phyloP scores from a whole-genome alignment of 2,888 invertebrate species.

The Hoplodrina blanda region DNA sequence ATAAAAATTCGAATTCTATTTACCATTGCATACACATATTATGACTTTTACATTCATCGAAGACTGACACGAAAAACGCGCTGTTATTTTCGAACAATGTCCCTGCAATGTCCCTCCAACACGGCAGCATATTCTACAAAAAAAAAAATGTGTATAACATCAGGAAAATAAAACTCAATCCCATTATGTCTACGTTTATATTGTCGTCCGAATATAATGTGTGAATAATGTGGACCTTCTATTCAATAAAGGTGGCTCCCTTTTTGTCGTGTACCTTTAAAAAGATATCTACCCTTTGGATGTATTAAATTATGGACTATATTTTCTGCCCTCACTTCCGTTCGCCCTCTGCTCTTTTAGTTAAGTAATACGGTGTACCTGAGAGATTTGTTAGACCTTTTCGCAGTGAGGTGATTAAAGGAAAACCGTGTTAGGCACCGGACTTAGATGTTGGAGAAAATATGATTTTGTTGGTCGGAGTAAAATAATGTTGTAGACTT shows the following conservation, averaged over 20 bases:
- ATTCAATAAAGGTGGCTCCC: slow-evolving; percentile 83
- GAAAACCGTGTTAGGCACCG: slow-evolving; percentile 67
- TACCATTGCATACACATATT: background rate
- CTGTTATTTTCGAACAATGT: slow-evolving; percentile 37
- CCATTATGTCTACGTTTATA: slow-evolving; percentile 70
- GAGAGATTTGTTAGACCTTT: slow-evolving; percentile 73
- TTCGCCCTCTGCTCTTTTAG: slow-evolving; percentile 70
- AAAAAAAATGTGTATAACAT: slow-evolving; percentile 54
- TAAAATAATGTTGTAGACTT: slow-evolving; percentile 21
- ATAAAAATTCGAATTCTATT: background rate
- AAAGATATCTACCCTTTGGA: slow-evolving; percentile 84
- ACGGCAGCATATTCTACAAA: slow-evolving; percentile 36
- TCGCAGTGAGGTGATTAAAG: slow-evolving; percentile 74
- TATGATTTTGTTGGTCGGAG: slow-evolving; percentile 46
- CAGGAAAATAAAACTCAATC: slow-evolving; percentile 65
- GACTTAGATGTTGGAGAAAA: slow-evolving; percentile 42
- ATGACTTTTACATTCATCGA: slow-evolving; percentile 19
- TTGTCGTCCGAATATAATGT: slow-evolving; percentile 81
- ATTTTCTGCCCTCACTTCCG: slow-evolving; percentile 79
- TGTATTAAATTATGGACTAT: slow-evolving; percentile 85
- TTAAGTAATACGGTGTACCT: slow-evolving; percentile 77
- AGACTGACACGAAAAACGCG: slow-evolving; percentile 20
- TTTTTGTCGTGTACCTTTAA: slow-evolving; percentile 80
- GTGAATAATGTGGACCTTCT: slow-evolving; percentile 79
- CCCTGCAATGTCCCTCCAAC: no score